phyloP scores from a whole-genome alignment of 2,888 invertebrate genomes.

The Pseudococcus longispinus region DNA sequence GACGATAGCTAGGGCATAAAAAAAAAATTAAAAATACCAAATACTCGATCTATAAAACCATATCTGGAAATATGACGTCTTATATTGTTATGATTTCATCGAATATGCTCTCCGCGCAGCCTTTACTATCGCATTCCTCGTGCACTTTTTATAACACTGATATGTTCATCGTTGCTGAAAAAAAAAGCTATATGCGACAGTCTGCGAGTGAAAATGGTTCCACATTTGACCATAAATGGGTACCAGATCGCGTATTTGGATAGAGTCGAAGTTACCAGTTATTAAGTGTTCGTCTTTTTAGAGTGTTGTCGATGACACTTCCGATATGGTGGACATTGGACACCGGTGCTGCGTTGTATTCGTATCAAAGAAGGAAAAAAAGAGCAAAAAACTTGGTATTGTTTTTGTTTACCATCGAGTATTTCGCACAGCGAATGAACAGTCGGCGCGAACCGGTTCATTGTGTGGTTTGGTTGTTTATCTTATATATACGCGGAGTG shows the following conservation, averaged over 20 bases:
- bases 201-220: slow-evolving; percentile 28
- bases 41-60: slow-evolving; percentile 18
- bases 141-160: slow-evolving; percentile 12
- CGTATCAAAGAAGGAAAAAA: not conserved
- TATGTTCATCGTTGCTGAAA: slow-evolving; percentile 22
- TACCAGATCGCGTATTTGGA: not conserved
- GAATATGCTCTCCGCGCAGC: not conserved
- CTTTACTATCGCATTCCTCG: not conserved
- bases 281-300: slow-evolving; percentile 29
- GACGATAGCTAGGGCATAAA: not conserved
- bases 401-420: not conserved
- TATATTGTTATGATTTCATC: not conserved
- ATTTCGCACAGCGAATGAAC: not conserved
- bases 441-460: not conserved
- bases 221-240: slow-evolving; percentile 39
- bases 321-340: not conserved
- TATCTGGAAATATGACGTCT: slow-evolving; percentile 21
- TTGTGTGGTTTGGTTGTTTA: not conserved
- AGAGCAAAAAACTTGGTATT: not conserved
- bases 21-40: not conserved
- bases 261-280: slow-evolving; percentile 37
- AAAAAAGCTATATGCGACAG: not conserved
- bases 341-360: not conserved
- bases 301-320: slow-evolving; percentile 52
- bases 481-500: too few species aligned